A percentile compares a stretch with the other conserved stretches of the same genome.
Evolutionary conservation across 2,888 invertebrate genomes (phyloP).

Genomic region (Conchocele bisecta): DNA sequence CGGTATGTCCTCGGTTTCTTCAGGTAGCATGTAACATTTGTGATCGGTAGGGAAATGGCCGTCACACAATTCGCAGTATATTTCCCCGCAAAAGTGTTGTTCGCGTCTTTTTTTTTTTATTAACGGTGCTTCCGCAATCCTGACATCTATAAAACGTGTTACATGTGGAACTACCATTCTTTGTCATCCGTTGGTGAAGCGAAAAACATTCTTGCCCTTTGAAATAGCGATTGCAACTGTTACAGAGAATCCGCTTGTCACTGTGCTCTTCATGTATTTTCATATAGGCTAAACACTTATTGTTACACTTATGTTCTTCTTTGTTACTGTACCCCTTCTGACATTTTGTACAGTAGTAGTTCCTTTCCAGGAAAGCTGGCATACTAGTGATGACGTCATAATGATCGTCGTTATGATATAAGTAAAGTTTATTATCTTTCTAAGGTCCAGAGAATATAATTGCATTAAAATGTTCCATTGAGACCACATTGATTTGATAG

Average conservation of each 20-base stretch:
- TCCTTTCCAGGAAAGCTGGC: neutral
- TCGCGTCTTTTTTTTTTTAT: neutral
- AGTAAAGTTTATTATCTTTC: neutral
- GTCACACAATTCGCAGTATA: neutral
- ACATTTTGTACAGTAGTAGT: constrained; percentile 1
- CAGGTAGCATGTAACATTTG: neutral
- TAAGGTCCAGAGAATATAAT: neutral
- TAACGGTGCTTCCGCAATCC: neutral
- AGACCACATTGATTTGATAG: neutral
- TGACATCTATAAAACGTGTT: neutral
- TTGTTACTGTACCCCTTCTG: neutral
- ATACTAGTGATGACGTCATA: constrained; percentile 7
- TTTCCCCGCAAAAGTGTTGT: neutral
- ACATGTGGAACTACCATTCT: constrained; percentile 8
- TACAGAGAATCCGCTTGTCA: no score
- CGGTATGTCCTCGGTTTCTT: neutral
- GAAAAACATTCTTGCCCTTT: neutral
- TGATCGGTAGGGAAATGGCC: neutral
- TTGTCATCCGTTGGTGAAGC: neutral
- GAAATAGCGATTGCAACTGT: constrained; percentile 3
- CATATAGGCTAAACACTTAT: neutral
- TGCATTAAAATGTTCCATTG: constrained; percentile 4
- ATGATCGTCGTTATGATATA: constrained; percentile 4
- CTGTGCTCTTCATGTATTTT: neutral
- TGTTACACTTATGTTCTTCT: constrained; percentile 2